phyloP scores from a whole-genome alignment of 2,888 invertebrate genomes.

The Xestia c-nigrum region DNA sequence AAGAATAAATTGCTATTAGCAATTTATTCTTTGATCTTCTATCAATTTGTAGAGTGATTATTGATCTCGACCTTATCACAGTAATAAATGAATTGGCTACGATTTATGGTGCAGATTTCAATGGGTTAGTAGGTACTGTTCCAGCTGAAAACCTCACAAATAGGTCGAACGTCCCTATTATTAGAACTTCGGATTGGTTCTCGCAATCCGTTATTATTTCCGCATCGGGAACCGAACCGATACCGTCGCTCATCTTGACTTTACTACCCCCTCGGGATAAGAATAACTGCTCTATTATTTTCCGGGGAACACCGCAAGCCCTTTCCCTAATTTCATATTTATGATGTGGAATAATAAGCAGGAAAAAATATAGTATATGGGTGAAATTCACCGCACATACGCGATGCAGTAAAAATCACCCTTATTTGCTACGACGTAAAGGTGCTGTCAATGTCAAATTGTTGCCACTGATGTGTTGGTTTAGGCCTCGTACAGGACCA shows the following conservation, averaged over 20 bases:
- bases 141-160: neutral
- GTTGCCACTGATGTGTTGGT: neutral
- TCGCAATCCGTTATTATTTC: conserved; percentile 32
- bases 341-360: conserved; percentile 46
- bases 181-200: neutral
- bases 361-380: conserved; percentile 1
- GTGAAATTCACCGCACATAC: neutral
- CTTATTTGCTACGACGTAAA: neutral
- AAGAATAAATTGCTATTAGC: neutral
- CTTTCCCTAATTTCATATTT: conserved; percentile 46
- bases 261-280: conserved; percentile 35
- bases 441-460: neutral
- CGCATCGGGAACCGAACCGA: conserved; percentile 8
- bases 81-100: neutral
- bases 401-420: neutral
- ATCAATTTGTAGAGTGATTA: neutral
- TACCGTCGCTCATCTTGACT: conserved; percentile 25
- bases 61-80: neutral
- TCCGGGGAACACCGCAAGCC: conserved; percentile 30
- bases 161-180: neutral
- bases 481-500: too few species aligned
- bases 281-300: conserved; percentile 45
- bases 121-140: neutral
- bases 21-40: too few species aligned
- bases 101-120: neutral